These are phyloP conservation scores for Epirrita christyi DNA, from an alignment of 2,888 invertebrate species.

Conservation along the genomic window DNA sequence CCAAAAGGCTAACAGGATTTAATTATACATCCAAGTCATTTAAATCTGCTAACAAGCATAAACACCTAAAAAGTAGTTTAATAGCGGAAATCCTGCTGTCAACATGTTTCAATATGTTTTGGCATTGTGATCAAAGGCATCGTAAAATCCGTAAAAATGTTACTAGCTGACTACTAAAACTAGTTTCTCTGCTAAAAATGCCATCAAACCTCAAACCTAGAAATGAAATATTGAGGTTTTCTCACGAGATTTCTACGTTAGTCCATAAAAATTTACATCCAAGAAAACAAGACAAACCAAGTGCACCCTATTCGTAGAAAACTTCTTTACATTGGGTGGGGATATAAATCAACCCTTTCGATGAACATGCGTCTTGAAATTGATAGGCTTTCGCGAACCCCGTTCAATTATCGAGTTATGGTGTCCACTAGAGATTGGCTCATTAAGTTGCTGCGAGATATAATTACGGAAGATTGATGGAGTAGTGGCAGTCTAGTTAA, in stretches of 20 bases:
- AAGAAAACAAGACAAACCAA: too few species aligned
- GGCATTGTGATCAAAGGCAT: constrained; percentile 43
- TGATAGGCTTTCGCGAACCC: constrained; percentile 8
- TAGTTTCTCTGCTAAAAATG: neutral
- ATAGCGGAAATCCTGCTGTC: constrained; percentile 54
- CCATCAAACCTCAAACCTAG: constrained; percentile 2
- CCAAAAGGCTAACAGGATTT: neutral
- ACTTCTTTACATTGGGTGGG: neutral
- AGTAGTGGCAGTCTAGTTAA: constrained; percentile 14
- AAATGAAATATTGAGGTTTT: neutral
- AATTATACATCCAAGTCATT: too few species aligned
- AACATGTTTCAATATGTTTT: constrained; percentile 43
- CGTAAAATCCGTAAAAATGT: constrained; percentile 27
- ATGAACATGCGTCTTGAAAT: neutral
- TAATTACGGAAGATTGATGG: constrained; percentile 26
- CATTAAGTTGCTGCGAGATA: constrained; percentile 22
- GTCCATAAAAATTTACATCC: too few species aligned
- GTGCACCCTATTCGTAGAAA: too few species aligned
- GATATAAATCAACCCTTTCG: neutral
- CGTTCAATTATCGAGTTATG: constrained; percentile 29
- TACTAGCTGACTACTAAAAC: constrained; percentile 22
- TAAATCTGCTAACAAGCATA: constrained; percentile 33
- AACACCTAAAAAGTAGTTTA: constrained; percentile 39
- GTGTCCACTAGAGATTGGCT: constrained; percentile 17
- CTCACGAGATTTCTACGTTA: too few species aligned